Evolutionary conservation across 2,888 invertebrate species (phyloP), one percentile per base, ranked within the genome.

Genomic region (Mythimna pallens): DNA sequence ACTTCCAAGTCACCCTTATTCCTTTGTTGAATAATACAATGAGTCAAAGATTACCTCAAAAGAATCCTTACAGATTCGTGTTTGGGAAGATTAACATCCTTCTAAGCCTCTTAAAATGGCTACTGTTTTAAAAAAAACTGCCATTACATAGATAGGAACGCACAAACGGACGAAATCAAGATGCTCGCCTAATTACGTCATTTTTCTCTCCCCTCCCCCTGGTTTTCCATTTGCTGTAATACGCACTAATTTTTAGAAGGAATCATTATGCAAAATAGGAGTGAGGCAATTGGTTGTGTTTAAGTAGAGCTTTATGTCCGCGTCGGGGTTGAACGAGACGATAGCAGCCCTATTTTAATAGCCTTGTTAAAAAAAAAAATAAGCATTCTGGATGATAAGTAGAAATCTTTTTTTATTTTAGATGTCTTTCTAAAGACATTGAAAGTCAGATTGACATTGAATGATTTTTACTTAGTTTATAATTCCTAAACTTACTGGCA

Each of bases 121-220:
- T 77, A 70, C 72, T 78, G 78, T 71, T 81, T 43, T 73, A 30
- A 73, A 65, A 80, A 84, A 83, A 76, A 70, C 61, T 59, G 36
- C 73, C 73, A 74, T 78, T 82, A 82, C 66, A 8, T 43, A 76
- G 76, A 85, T 81, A 78, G 64, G 83, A 69, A 63, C 67, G 54
- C 55, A 73, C 70, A 83, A 73, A 74, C 70, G 63, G 20, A 77
- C 69, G 70, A 86, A 88, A 87, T 87, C 85, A 87, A 88, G 85
- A 88, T 85, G 81, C 80, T 82, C 78, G 81, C 86, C 73, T 88
- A 89, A 90, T 89, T 85, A 87, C 82, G 76, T 84, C 77, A 84
- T 89, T 89, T 82, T 84, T 85, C 86, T 86, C 76, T 68, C 67
- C 81, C 82, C 76, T 82, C 73, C 82, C 80, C 76, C 75, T 61